Evolutionary conservation across 2,797 vertebrate genomes (phyloP).

Genomic region (Chiroxiphia lanceolata): DNA sequence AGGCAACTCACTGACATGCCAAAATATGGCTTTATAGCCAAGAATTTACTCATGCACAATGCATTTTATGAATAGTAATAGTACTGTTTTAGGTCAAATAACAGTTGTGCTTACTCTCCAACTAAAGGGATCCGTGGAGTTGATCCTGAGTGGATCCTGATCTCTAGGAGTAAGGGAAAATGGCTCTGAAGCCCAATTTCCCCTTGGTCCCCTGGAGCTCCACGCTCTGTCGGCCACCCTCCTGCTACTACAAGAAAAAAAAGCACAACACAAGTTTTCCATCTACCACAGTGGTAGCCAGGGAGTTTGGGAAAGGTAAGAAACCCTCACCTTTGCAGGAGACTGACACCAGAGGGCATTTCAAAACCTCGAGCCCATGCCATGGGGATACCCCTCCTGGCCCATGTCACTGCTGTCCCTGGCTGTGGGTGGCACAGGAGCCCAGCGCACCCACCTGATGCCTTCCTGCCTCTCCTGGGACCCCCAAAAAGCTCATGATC

Average conservation of each 20-base stretch:
- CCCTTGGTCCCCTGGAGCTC: neutral
- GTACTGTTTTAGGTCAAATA: neutral
- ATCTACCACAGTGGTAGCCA: neutral
- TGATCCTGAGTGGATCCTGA: neutral
- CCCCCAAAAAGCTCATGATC: neutral
- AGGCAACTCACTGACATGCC: neutral
- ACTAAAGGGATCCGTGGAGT: neutral
- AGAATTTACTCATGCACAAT: neutral
- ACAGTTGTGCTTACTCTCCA: neutral
- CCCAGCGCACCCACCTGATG: rapidly evolving
- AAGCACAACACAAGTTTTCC: neutral
- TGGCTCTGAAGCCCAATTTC: neutral
- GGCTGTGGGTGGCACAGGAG: neutral
- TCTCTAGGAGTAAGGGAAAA: neutral
- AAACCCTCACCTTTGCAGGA: neutral
- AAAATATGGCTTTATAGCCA: neutral
- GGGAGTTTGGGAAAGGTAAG: neutral
- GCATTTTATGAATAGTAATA: neutral
- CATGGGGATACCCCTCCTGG: neutral
- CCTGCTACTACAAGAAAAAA: neutral
- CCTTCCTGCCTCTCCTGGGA: neutral
- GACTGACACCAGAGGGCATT: neutral
- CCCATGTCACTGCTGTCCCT: neutral
- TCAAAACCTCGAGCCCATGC: neutral
- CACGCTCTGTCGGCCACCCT: neutral